Evolutionary conservation across 37 sponge, comb jelly and placozoan species (phyloP).

Genomic region (Diacarnus erythraeanus): DNA sequence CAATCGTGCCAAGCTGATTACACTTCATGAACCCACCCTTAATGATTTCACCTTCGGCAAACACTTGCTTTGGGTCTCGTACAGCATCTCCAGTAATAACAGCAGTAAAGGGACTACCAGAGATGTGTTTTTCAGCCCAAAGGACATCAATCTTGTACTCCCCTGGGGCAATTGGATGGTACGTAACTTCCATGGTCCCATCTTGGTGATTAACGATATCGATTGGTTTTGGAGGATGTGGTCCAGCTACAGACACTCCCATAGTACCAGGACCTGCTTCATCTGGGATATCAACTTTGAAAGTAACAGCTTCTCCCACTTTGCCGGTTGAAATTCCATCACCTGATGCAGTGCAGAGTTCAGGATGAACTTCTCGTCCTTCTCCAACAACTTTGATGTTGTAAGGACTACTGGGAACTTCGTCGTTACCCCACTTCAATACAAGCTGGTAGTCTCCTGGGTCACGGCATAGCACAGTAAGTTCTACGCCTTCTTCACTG

Average conservation of each 20-base stretch:
- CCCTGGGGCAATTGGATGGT: constrained; percentile 81
- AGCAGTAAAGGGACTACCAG: constrained; percentile 78
- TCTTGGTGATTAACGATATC: constrained; percentile 68
- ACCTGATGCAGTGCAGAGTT: constrained; percentile 71
- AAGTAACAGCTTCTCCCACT: constrained; percentile 60
- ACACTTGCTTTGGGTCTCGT: constrained; percentile 59
- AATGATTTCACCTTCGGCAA: constrained; percentile 61
- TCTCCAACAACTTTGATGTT: constrained; percentile 62
- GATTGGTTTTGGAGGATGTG: constrained; percentile 87
- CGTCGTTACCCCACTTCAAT: constrained; percentile 81
- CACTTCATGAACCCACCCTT: constrained; percentile 33
- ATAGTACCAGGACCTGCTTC: constrained; percentile 85
- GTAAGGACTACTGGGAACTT: constrained; percentile 75
- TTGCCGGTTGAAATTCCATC: constrained; percentile 51
- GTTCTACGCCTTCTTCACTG: constrained; percentile 70
- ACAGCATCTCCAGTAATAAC: constrained; percentile 60
- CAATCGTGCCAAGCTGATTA: constrained; percentile 55
- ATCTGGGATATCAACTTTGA: constrained; percentile 72
- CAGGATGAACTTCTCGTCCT: constrained; percentile 54
- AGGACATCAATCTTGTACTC: constrained; percentile 65
- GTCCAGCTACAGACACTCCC: constrained; percentile 68
- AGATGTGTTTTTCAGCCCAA: constrained; percentile 74
- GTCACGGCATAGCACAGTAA: constrained; percentile 67
- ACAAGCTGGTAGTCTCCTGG: constrained; percentile 83
- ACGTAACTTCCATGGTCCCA: constrained; percentile 72